Evolutionary conservation across 2,888 invertebrate genomes (phyloP).

Genomic region (Nineta flava): DNA sequence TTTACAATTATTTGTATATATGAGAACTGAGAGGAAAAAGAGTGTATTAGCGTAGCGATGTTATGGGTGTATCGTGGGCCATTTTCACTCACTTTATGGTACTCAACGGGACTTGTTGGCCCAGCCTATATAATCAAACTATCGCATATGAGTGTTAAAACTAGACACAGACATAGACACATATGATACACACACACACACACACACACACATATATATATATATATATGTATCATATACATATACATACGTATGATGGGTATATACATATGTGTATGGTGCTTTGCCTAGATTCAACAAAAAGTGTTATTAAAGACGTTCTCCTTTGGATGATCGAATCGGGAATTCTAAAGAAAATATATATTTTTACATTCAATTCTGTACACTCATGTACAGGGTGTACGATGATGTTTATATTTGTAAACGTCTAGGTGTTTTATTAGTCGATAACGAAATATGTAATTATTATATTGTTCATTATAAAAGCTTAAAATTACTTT

Average conservation of each 20-base stretch:
- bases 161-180: too few species aligned
- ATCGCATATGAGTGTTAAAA: background rate
- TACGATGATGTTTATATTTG: too few species aligned
- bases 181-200: too few species aligned
- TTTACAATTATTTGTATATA: background rate
- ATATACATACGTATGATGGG: constrained; percentile 6
- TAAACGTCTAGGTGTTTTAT: too few species aligned
- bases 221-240: too few species aligned
- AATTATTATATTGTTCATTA: too few species aligned
- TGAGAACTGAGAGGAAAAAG: background rate
- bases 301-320: constrained; percentile 18
- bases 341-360: constrained; percentile 1
- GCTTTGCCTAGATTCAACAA: constrained; percentile 21
- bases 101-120: constrained; percentile 37
- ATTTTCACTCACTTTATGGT: constrained; percentile 48
- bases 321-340: constrained; percentile 7
- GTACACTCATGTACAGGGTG: too few species aligned
- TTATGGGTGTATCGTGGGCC: constrained; percentile 54
- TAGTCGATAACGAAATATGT: too few species aligned
- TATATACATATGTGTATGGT: too few species aligned
- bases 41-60: constrained; percentile 26
- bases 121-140: constrained; percentile 44
- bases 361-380: too few species aligned
- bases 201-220: too few species aligned
- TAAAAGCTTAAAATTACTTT: too few species aligned